Evolutionary conservation across 2,888 invertebrate genomes (phyloP).

Genomic region (Rutpela maculata): DNA sequence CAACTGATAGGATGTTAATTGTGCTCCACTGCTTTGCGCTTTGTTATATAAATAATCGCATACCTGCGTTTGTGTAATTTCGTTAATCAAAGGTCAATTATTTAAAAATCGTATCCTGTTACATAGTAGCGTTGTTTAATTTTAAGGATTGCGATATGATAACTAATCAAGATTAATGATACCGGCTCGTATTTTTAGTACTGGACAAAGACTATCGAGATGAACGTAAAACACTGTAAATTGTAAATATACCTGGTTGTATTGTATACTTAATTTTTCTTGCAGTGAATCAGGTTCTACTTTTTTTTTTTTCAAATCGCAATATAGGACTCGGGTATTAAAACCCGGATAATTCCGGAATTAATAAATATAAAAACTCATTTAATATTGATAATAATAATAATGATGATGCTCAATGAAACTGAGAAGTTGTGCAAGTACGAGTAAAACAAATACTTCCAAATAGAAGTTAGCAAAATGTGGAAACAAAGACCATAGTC

Average conservation of each 20-base stretch:
- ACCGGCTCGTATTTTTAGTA: background rate
- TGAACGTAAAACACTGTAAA: background rate
- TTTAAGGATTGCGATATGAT: background rate
- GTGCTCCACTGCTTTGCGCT: background rate
- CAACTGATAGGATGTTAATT: background rate
- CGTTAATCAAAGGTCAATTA: slow-evolving; percentile 6
- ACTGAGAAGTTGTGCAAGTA: no score
- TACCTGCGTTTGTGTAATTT: background rate
- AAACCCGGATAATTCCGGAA: no score
- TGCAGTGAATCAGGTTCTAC: background rate
- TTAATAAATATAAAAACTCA: no score
- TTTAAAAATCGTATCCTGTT: background rate
- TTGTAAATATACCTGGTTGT: background rate
- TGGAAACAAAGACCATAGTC: no score
- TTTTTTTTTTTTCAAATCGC: no score
- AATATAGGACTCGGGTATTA: no score
- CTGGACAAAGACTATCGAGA: background rate
- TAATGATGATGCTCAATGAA: no score
- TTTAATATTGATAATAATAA: no score
- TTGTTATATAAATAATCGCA: slow-evolving; percentile 3
- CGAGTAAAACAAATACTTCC: no score
- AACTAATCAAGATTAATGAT: slow-evolving; percentile 3
- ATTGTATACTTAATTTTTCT: background rate
- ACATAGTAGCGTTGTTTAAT: background rate
- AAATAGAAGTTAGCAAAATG: no score